A percentile compares a stretch with the other conserved stretches of the same genome.
These are phyloP conservation scores for Chirona hameri DNA, from an alignment of 2,888 invertebrate species.

Conservation along the genomic window DNA sequence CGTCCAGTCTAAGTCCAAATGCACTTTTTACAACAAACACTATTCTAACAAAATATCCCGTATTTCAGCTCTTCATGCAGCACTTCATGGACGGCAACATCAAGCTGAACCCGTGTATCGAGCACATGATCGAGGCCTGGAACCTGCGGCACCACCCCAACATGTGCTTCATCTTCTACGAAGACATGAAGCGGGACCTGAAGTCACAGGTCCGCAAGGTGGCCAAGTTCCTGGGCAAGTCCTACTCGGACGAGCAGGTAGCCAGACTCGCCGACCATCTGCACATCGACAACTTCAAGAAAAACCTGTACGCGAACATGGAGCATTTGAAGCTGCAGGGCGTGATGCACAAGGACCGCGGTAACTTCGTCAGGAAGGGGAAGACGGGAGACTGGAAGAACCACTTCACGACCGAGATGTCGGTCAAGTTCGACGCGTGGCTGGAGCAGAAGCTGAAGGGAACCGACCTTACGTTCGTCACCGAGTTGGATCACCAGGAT, in stretches of 20 bases:
- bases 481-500: background rate
- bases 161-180: constrained; percentile 33
- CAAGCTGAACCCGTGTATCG: constrained; percentile 12
- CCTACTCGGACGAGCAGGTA: constrained; percentile 30
- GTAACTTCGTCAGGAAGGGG: constrained; percentile 36
- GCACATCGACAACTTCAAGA: constrained; percentile 33
- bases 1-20: no score
- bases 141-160: constrained; percentile 34
- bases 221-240: constrained; percentile 33
- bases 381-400: constrained; percentile 39
- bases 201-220: constrained; percentile 28
- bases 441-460: constrained; percentile 34
- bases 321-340: constrained; percentile 30
- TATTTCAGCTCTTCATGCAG: constrained; percentile 1
- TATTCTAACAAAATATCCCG: no score
- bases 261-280: constrained; percentile 29
- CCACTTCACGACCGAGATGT: constrained; percentile 38
- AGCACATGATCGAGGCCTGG: constrained; percentile 34
- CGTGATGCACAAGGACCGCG: constrained; percentile 33
- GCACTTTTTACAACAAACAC: no score
- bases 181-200: constrained; percentile 31
- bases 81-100: constrained; percentile 11
- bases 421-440: constrained; percentile 36
- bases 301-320: constrained; percentile 33
- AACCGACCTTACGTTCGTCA: background rate